A percentile compares a stretch with the other conserved stretches of the same genome.
Evolutionary conservation across 2,888 invertebrate species (phyloP).

Genomic region (Apamea anceps): DNA sequence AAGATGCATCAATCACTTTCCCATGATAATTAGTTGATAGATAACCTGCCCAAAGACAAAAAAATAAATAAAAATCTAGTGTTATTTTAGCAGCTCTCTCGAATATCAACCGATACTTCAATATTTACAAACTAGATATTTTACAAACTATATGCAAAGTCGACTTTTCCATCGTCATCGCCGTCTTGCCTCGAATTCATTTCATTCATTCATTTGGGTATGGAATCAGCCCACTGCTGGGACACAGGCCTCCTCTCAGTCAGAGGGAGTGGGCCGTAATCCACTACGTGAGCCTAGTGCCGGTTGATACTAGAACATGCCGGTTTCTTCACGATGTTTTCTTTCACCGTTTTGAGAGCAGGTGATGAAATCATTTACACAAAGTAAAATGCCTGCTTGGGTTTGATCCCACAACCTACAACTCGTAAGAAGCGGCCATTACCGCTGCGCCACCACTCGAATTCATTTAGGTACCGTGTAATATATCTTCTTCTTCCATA

Average conservation of each 20-base stretch:
- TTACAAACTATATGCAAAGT: not conserved
- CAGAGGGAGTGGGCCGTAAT: not conserved
- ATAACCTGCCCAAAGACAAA: not conserved
- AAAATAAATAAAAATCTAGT: not conserved
- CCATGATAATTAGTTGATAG: not conserved
- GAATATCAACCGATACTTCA: not conserved
- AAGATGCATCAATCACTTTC: not conserved
- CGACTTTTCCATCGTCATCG: not conserved
- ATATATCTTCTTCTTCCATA: not conserved
- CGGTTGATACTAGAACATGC: not conserved
- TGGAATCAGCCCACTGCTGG: not conserved
- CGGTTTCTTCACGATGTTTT: not conserved
- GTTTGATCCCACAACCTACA: not conserved
- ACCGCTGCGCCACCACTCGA: not conserved
- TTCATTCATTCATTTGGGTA: not conserved
- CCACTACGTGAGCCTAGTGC: not conserved
- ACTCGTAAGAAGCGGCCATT: not conserved
- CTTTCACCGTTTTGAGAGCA: too few relatives aligned
- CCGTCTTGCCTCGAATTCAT: not conserved
- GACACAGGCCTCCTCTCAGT: not conserved
- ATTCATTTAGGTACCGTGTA: not conserved
- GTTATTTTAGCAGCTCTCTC: not conserved
- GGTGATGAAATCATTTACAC: too few relatives aligned
- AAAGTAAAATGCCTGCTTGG: not conserved
- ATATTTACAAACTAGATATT: conserved; percentile 1